phyloP scores from a whole-genome alignment of 1,140 invertebrate genomes.

The Drosophila lini region DNA sequence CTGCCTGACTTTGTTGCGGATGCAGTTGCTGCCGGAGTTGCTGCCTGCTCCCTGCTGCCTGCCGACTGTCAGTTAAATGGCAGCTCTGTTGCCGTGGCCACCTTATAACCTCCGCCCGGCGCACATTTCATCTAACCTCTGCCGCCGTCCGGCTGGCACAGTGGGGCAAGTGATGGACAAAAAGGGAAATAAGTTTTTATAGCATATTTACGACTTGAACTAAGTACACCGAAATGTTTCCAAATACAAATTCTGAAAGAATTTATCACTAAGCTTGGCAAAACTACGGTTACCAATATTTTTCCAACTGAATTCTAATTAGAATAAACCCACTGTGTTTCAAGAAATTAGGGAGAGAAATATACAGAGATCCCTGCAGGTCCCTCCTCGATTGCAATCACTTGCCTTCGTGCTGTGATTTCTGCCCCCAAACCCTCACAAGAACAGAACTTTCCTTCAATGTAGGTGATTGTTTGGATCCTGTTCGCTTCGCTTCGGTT shows the following conservation, averaged over 20 bases:
- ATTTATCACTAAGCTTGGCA: not conserved
- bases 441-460: constrained; percentile 57
- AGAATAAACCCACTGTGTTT: constrained; percentile 1
- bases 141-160: constrained; percentile 56
- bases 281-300: too few relatives aligned
- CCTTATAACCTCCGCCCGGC: constrained; percentile 74
- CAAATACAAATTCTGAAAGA: not conserved
- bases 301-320: not conserved
- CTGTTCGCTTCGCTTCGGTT: constrained; percentile 29
- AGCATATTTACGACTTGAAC: not conserved
- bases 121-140: constrained; percentile 76
- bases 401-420: constrained; percentile 80
- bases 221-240: not conserved
- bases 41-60: constrained; percentile 28
- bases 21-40: constrained; percentile 23
- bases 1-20: constrained; percentile 52
- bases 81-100: constrained; percentile 75
- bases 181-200: not conserved
- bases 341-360: constrained; percentile 6
- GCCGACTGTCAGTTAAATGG: constrained; percentile 75
- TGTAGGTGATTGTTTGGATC: constrained; percentile 69
- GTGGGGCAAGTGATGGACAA: constrained; percentile 5
- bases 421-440: constrained; percentile 59
- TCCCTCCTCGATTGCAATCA: constrained; percentile 72
- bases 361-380: constrained; percentile 30